Percentiles rank a stretch among this genome's conserved stretches.
Evolutionary conservation across 37 sponge, comb jelly and placozoan genomes (phyloP).

Genomic region (Halisarca cf. caerulea): DNA sequence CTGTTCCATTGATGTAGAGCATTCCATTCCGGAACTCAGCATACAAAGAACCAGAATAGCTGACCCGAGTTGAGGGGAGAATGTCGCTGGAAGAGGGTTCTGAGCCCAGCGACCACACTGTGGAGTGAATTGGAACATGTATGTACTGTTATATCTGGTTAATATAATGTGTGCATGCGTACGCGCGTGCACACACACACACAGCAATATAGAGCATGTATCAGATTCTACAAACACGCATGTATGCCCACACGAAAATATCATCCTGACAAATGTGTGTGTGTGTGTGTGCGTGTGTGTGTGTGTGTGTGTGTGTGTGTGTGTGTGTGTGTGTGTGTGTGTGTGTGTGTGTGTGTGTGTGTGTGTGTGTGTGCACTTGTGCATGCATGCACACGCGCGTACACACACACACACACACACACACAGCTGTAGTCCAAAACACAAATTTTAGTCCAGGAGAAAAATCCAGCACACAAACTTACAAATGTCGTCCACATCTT

Average conservation of each 20-base stretch:
- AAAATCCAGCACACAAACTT: constrained; percentile 5
- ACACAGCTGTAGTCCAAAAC: not conserved
- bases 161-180: not conserved
- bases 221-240: no score
- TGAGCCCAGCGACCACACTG: constrained; percentile 83
- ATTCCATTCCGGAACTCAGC: constrained; percentile 50
- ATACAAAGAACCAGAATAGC: constrained; percentile 15
- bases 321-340: no score
- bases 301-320: no score
- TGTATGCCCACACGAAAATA: no score
- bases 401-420: constrained; percentile 20
- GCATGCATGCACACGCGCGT: not conserved
- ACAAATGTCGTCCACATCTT: constrained; percentile 70
- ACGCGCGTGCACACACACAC: constrained; percentile 1
- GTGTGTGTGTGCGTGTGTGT: no score
- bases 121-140: not conserved
- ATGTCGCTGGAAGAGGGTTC: constrained; percentile 36
- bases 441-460: not conserved
- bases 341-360: no score
- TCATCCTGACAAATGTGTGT: no score
- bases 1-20: constrained; percentile 38
- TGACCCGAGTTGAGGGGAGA: constrained; percentile 63
- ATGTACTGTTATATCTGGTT: not conserved
- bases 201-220: no score
- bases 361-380: no score